Evolutionary conservation across 2,797 vertebrate species (phyloP).

Genomic region (Enteromius paludinosus): DNA sequence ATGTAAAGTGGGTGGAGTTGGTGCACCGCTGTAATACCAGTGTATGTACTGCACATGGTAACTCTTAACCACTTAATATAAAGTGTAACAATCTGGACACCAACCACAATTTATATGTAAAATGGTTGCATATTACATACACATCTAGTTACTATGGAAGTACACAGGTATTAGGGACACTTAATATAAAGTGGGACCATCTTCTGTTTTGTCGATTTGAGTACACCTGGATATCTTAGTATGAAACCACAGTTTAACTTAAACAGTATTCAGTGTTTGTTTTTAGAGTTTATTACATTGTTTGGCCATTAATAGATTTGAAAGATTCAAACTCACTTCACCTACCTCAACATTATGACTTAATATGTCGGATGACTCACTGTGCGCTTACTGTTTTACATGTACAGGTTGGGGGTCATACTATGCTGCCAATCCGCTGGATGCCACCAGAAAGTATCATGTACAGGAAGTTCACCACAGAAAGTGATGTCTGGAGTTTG

Average conservation of each 20-base stretch:
- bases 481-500: slow-evolving; percentile 98
- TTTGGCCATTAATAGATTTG: neutral
- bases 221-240: neutral
- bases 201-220: neutral
- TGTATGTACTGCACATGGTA: too few species aligned
- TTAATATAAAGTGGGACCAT: too few species aligned
- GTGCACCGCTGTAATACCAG: too few species aligned
- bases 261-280: neutral
- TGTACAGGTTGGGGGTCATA: slow-evolving; percentile 93
- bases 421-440: slow-evolving; percentile 98
- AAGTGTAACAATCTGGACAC: too few species aligned
- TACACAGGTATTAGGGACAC: too few species aligned
- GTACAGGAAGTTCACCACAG: slow-evolving; percentile 99
- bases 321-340: neutral
- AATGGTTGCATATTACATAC: too few species aligned
- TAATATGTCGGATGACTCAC: neutral
- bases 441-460: slow-evolving; percentile 99
- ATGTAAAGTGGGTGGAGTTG: too few species aligned
- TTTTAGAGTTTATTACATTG: neutral
- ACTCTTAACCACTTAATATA: too few species aligned
- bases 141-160: too few species aligned
- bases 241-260: neutral
- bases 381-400: slow-evolving; percentile 1
- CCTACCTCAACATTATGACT: neutral
- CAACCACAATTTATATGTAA: too few species aligned